Base-by-base conservation (phyloP, 2,797 vertebrate species). In the Amblyopsis hoosieri region DNA sequence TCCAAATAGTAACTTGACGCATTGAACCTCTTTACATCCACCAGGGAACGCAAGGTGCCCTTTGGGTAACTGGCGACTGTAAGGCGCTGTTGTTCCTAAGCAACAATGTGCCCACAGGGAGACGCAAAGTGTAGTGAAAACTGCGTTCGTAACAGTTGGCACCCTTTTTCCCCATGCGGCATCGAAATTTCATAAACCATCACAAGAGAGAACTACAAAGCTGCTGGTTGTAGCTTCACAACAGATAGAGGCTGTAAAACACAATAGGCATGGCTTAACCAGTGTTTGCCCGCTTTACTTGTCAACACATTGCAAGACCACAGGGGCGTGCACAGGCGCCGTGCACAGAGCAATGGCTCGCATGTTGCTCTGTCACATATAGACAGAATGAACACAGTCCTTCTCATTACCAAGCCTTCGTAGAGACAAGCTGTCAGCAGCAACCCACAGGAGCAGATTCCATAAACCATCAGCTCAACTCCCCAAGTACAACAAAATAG, bases 321-420 rank as follows among this genome's bases (percentile, higher is more conserved):
- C 67, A 64, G 7, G 33, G 33, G 68, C 12, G 70, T 71, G 67
- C 81, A 79, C 66, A 75, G 55, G 59, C 74, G 67, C 69, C 58
- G 45, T 68, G 84, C 82, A 23, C 19, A 23, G 19, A 52, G 78
- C 83, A 79, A 82, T 73, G 19, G 63, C 68, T 74, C 69, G 14
- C 67, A 62, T 84, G 82, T 76, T 75, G 74, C 79, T 71, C 68
- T 80, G 87, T 87, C 82, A 82, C 69, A 42, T 75, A 77, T 78
- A 82, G 84, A 84, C 82, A 87, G 83, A 82, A 82, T 69, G 71
- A 87, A 86, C 82, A 80, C 79, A 76, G 74, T 72, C 75, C 73
- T 69, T 87, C 86, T 90, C 88, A 90, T 91, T 91, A 91, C 81
- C 71, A 67, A 67, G 77, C 78, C 81, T 73, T 80, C 68, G 71